Evolutionary conservation across 2,113 vertebrate species (phyloP).

Genomic region (Stictonetta naevosa): DNA sequence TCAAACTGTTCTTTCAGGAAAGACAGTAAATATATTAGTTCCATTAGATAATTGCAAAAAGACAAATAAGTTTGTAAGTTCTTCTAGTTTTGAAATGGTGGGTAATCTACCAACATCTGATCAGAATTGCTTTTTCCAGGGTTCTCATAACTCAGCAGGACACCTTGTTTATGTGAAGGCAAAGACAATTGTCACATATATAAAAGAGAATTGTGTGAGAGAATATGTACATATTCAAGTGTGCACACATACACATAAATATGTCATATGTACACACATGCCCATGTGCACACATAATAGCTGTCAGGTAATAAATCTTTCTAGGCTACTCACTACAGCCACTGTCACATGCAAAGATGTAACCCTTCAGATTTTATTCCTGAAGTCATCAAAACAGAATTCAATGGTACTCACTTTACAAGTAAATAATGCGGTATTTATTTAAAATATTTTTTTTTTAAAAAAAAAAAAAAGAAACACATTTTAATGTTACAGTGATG

Average conservation of each 20-base stretch:
- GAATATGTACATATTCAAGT: background rate
- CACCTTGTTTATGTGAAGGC: background rate
- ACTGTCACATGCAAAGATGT: background rate
- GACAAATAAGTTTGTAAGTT: background rate
- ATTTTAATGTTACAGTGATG: background rate
- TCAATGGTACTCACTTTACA: background rate
- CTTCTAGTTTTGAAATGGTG: background rate
- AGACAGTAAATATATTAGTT: background rate
- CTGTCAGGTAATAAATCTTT: background rate
- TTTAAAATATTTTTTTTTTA: background rate
- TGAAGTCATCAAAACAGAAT: background rate
- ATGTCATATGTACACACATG: background rate
- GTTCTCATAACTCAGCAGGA: background rate
- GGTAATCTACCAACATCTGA: background rate
- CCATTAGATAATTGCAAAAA: background rate
- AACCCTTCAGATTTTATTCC: background rate
- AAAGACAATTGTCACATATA: background rate
- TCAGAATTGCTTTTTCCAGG: background rate
- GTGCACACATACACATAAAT: background rate
- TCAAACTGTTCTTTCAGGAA: background rate
- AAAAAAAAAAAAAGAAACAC: background rate
- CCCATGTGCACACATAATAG: background rate
- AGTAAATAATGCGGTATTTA: background rate
- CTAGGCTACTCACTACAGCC: background rate
- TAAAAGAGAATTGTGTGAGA: background rate